Percentiles rank a stretch among this genome's conserved stretches.
phyloP scores from a whole-genome alignment of 2,888 invertebrate genomes.

The Hirudinaria manillensis region DNA sequence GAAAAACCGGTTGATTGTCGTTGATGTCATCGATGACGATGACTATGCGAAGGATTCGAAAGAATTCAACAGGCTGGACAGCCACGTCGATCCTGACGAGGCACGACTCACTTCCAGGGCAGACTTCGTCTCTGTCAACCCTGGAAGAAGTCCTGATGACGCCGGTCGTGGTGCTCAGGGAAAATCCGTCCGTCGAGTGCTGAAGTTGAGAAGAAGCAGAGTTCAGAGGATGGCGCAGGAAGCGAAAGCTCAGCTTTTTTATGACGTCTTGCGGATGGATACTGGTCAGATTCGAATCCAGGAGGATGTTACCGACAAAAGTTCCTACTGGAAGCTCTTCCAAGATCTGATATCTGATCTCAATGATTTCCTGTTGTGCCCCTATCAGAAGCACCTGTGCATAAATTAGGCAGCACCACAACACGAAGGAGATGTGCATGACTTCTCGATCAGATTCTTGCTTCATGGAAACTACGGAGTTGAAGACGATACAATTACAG shows the following conservation, averaged over 20 bases:
- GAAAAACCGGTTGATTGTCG: slow-evolving; percentile 39
- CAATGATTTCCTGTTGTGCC: slow-evolving; percentile 26
- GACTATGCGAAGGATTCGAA: slow-evolving; percentile 36
- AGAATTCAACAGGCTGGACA: slow-evolving; percentile 35
- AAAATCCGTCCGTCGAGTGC: slow-evolving; percentile 19
- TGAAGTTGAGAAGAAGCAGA: slow-evolving; percentile 2
- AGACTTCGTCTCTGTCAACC: slow-evolving; percentile 38
- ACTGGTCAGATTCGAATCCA: slow-evolving; percentile 24
- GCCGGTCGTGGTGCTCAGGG: slow-evolving; percentile 35
- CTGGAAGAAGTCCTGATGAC: slow-evolving; percentile 35
- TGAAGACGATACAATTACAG: too few species aligned
- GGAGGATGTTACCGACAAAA: slow-evolving; percentile 31
- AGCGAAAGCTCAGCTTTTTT: slow-evolving; percentile 27
- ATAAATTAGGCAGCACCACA: too few species aligned
- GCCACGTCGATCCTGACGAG: slow-evolving; percentile 37
- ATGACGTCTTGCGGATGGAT: slow-evolving; percentile 20
- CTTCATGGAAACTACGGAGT: too few species aligned
- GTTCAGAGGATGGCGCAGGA: slow-evolving; percentile 26
- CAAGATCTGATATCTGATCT: slow-evolving; percentile 19
- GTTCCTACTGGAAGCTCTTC: slow-evolving; percentile 30
- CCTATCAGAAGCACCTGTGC: background rate
- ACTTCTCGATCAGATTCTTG: too few species aligned
- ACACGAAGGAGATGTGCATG: too few species aligned
- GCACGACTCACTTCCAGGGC: slow-evolving; percentile 36
- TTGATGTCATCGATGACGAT: slow-evolving; percentile 38